Evolutionary conservation across 2,888 invertebrate genomes (phyloP).

Genomic region (Dyspetes luteomarginatus): DNA sequence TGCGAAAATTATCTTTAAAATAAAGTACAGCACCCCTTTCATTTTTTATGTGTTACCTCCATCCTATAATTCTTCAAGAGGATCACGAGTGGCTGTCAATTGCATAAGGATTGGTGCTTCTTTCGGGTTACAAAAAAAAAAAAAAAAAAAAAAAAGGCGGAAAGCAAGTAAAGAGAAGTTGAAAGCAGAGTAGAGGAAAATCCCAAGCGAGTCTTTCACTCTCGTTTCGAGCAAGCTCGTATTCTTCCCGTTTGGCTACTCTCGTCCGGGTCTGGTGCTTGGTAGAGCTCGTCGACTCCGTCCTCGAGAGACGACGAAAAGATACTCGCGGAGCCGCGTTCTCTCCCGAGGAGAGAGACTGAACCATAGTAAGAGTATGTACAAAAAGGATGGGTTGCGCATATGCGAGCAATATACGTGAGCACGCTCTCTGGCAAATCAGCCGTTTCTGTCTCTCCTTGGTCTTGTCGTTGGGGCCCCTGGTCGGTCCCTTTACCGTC

Average conservation of each 20-base stretch:
- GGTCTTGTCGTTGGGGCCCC: conserved; percentile 70
- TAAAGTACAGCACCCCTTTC: no score
- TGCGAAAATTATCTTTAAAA: no score
- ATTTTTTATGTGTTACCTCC: no score
- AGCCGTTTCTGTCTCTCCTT: conserved; percentile 72
- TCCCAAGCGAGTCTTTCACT: background rate
- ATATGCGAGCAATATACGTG: conserved; percentile 48
- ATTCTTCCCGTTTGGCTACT: background rate
- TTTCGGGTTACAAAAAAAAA: background rate
- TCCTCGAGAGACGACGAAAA: conserved; percentile 14
- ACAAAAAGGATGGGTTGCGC: conserved; percentile 52
- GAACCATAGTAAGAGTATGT: conserved; percentile 22
- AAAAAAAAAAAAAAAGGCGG: background rate
- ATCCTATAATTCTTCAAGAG: no score
- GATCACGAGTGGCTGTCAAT: no score
- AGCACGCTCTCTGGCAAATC: conserved; percentile 77
- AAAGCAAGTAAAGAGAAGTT: background rate
- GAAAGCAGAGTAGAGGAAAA: background rate
- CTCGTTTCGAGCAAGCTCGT: background rate
- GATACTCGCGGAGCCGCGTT: conserved; percentile 5
- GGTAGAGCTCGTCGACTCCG: conserved; percentile 11
- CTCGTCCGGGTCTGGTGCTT: background rate
- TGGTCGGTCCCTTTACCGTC: conserved; percentile 81
- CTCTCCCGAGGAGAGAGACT: background rate
- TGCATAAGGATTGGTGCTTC: no score